A percentile compares a stretch with the other conserved stretches of the same genome.
Conservation (phyloP, 2,888 invertebrate genomes). For the Campoletis raptor region DNA sequence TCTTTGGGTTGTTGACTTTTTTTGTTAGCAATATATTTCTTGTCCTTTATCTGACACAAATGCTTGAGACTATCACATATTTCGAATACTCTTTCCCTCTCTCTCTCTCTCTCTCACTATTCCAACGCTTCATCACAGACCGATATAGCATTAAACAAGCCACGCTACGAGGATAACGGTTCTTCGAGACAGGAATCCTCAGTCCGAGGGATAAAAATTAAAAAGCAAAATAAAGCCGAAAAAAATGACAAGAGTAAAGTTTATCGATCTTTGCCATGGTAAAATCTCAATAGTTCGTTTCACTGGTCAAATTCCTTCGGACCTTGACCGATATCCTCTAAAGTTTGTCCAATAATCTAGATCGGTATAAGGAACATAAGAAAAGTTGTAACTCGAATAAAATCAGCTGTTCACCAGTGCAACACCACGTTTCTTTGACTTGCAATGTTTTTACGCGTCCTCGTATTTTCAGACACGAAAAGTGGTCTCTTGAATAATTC, state of each 20-base stretch:
- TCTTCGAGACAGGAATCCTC: conserved; percentile 65
- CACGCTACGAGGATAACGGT: conserved; percentile 66
- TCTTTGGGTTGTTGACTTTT: conserved; percentile 23
- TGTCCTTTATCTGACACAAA: conserved; percentile 12
- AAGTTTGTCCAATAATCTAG: conserved; percentile 6
- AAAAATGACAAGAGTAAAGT: conserved; percentile 23
- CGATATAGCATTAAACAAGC: conserved; percentile 59
- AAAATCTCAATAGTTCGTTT: neutral
- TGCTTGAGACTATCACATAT: conserved; percentile 49
- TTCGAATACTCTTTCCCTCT: conserved; percentile 41
- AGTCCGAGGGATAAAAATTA: conserved; percentile 46
- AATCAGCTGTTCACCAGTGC: neutral
- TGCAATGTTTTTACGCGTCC: neutral
- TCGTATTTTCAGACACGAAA: conserved; percentile 14
- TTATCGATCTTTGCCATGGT: neutral
- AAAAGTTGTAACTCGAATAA: neutral
- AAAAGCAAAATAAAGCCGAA: conserved; percentile 40
- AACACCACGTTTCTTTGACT: neutral
- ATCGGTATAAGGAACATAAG: neutral
- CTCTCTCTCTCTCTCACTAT: neutral
- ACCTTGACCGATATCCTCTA: conserved; percentile 30
- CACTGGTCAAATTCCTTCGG: conserved; percentile 11
- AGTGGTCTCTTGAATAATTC: conserved; percentile 40
- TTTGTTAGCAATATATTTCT: conserved; percentile 4
- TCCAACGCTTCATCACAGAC: conserved; percentile 46